phyloP scores from a whole-genome alignment of 2,888 invertebrate genomes.

The Capitulum mitella region DNA sequence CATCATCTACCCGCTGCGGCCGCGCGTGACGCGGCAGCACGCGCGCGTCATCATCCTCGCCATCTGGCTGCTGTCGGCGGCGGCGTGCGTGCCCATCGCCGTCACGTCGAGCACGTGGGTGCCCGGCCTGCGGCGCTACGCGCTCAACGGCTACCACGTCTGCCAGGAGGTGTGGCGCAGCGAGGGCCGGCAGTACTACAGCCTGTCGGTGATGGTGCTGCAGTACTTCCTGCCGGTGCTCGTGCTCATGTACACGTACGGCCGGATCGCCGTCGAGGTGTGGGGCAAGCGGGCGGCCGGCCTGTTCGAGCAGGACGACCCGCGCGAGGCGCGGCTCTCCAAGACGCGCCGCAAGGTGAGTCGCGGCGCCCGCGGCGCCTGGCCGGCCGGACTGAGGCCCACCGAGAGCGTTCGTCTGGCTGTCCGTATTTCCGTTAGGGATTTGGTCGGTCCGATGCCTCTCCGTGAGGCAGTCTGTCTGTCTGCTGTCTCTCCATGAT shows the following conservation, averaged over 20 bases:
- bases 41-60: constrained; percentile 60
- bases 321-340: constrained; percentile 48
- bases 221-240: constrained; percentile 76
- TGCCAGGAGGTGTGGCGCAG: constrained; percentile 34
- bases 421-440: too few species aligned
- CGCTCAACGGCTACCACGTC: constrained; percentile 28
- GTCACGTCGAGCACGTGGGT: constrained; percentile 55
- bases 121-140: constrained; percentile 32
- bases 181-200: constrained; percentile 61
- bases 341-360: constrained; percentile 74
- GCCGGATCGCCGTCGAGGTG: constrained; percentile 80
- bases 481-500: too few species aligned
- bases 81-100: constrained; percentile 72
- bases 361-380: background rate
- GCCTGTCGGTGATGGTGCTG: constrained; percentile 65
- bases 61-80: constrained; percentile 68
- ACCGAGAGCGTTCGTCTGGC: too few species aligned
- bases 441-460: too few species aligned
- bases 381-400: too few species aligned
- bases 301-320: constrained; percentile 73
- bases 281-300: constrained; percentile 66
- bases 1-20: constrained; percentile 78
- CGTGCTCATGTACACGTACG: constrained; percentile 78
- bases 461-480: too few species aligned
- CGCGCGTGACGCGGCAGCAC: constrained; percentile 64